phyloP scores from a whole-genome alignment of 2,797 vertebrate genomes.

The Platyrinchus mystaceus region DNA sequence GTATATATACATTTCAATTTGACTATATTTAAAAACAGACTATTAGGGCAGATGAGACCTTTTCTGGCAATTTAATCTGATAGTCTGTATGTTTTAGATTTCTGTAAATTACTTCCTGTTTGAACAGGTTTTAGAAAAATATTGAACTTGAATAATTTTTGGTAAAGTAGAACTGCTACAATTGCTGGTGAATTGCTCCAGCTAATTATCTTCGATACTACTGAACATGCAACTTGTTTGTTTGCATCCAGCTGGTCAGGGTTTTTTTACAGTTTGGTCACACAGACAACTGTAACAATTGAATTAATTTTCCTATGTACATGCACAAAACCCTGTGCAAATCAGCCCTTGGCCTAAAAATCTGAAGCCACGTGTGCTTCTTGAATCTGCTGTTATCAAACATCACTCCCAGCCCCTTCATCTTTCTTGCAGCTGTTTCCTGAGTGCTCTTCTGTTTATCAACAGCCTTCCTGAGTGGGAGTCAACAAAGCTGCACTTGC shows the following conservation, averaged over 20 bases:
- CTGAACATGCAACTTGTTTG: not conserved
- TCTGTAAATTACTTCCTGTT: not conserved
- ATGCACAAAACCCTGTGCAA: not conserved
- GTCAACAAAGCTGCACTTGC: not conserved
- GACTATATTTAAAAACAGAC: not conserved
- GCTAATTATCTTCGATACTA: not conserved
- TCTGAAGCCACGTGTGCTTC: not conserved
- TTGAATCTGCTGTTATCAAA: not conserved
- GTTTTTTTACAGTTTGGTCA: not conserved
- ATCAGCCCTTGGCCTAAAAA: not conserved
- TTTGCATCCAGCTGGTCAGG: not conserved
- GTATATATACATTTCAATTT: not conserved
- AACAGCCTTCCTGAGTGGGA: not conserved
- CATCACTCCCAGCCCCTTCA: not conserved
- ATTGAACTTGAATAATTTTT: not conserved
- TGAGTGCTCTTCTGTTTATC: conserved; percentile 22
- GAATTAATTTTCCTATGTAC: not conserved
- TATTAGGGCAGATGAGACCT: not conserved
- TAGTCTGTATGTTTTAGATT: not conserved
- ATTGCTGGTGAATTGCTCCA: not conserved
- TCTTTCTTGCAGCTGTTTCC: conserved; percentile 39
- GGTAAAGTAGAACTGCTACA: not conserved
- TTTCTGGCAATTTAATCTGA: not conserved
- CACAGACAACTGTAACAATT: not conserved
- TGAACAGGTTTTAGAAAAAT: not conserved